These are phyloP conservation scores for Hydraecia micacea DNA, from an alignment of 2,888 invertebrate genomes.

Conservation along the genomic window DNA sequence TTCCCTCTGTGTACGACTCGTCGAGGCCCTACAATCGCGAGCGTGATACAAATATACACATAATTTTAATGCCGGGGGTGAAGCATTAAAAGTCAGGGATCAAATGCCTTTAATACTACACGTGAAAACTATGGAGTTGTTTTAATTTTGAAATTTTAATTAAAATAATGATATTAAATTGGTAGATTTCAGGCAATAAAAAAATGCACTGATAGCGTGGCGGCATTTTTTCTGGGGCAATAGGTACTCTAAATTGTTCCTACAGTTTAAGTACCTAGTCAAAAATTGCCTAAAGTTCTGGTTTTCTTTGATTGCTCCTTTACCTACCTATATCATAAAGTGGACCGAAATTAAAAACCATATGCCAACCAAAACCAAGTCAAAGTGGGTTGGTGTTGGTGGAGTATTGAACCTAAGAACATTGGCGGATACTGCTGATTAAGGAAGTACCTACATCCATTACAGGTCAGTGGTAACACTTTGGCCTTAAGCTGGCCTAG, in stretches of 20 bases:
- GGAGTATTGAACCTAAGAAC: too few relatives aligned
- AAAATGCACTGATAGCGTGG: background rate
- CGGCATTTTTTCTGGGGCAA: background rate
- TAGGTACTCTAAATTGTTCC: background rate
- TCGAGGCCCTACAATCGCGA: constrained; percentile 89
- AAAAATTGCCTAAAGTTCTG: background rate
- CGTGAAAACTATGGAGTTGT: constrained; percentile 74
- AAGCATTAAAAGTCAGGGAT: constrained; percentile 91
- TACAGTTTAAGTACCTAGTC: background rate
- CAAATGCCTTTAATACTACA: constrained; percentile 89
- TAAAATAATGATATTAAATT: background rate
- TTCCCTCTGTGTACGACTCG: constrained; percentile 76
- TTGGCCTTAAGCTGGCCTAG: background rate
- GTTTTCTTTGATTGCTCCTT: background rate
- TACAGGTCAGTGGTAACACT: background rate
- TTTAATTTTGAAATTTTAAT: constrained; percentile 5
- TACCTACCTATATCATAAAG: background rate
- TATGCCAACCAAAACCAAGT: background rate
- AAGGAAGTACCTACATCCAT: too few relatives aligned
- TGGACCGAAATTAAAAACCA: background rate
- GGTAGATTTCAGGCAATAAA: background rate
- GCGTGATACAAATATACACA: constrained; percentile 90
- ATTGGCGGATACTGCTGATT: background rate
- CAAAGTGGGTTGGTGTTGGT: background rate
- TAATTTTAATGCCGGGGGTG: constrained; percentile 90